Evolutionary conservation across 2,113 vertebrate species (phyloP), one percentile per base, ranked within the genome.

Genomic region (Tachysurus fulvidraco): DNA sequence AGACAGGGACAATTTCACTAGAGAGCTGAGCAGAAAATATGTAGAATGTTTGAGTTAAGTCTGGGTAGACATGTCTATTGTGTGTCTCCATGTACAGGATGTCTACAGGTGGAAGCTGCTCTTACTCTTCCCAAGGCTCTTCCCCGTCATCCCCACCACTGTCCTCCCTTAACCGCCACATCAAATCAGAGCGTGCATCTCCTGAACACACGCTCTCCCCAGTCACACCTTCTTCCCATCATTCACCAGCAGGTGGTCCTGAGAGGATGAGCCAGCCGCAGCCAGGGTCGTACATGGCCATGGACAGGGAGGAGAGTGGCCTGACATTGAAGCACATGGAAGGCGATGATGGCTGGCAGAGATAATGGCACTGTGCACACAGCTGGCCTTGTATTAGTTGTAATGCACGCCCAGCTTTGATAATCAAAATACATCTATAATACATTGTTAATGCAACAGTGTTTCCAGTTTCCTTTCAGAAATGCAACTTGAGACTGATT

Each of bases 101-200:
- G 90, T 90, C 94, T 91, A 92, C 92, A 12, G 93, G 93, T 9
- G 94, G 93, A 88, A 93, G 92, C 88, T 93, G 94, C 92, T 94
- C 86, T 55, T 92, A 90, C 85, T 93, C 87, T 11, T 93, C 23
- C 88, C 96, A 92, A 92, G 93, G 91, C 30, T 94, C 93, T 59
- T 89, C 94, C 0, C 62, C 93, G 0, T 59, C 92, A 0, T 88
- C 93, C 54, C 92, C 96, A 19, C 93, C 95, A 0, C 85, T 92
- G 46, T 89, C 93, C 30, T 93, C 92, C 74, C 94, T 94, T 28
- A 90, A 93, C 83, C 81, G 97, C 93, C 97, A 91, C 94, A 96
- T 99, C 95, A 99, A 99, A 87, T 96, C 96, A 0, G 98, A 99
- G 92, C 96, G 96, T 0, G 92, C 94, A 90, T 97, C 97, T 1